Base-by-base conservation (phyloP, 2,113 vertebrate species). In the Neolamprologus variostigma region DNA sequence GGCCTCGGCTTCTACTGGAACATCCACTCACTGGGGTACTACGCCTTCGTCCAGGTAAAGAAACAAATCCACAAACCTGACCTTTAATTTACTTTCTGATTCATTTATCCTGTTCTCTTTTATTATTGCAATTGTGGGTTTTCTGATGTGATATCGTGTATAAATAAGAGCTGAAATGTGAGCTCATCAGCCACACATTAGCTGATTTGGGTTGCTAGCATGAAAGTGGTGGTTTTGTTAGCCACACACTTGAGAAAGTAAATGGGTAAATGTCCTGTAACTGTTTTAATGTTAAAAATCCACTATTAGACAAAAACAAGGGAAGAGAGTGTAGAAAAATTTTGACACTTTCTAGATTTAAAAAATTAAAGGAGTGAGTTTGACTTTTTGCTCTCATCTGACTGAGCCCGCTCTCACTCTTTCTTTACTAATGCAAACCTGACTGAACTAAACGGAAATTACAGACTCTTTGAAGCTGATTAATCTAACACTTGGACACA, bases 1-100 rank as follows among this genome's bases (percentile, higher is more conserved):
- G 99, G 99, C 57, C 93, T 99, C 2, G 98, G 97, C 2, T 99
- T 97, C 95, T 99, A 98, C 97, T 98, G 97, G 98, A 73, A 97
- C 42, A 98, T 99, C 92, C 99, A 99, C 2, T 89, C 95, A 1
- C 95, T 99, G 45, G 97, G 97, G 95, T 99, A 98, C 96, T 99
- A 97, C 59, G 96, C 97, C 63, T 57, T 98, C 4, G 54, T 99
- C 45, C 99, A 99, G 98, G 99, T 99, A 94, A 59, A 81, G 14
- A 42, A 40, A 19, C 12, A 59, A 33, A 59, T 54, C 21, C 31
- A 21, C 5, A 26, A 19, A 33, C 12, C 19, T 45, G 21, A 16
- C 26, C 2, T 28, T 28, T 28, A 76, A 47, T 76, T 28, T 76
- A 19, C 40, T 28, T 28, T 17, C 23, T 47, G 0, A 76, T 11